A percentile compares a stretch with the other conserved stretches of the same genome.
Conservation (phyloP, 2,797 vertebrate species). For the Phataginus tetradactyla region DNA sequence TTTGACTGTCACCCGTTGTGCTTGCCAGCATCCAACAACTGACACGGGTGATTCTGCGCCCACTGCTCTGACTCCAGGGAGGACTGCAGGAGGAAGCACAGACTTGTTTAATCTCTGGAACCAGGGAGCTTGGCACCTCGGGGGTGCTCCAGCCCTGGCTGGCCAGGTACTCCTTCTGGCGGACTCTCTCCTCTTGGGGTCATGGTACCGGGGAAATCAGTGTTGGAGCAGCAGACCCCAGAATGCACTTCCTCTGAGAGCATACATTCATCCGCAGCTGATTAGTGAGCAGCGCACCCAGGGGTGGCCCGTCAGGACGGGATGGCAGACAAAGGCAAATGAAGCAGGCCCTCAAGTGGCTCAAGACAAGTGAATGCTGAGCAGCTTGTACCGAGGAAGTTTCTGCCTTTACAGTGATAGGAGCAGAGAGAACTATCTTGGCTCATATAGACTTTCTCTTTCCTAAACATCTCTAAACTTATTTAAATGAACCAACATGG, state of each 20-base stretch:
- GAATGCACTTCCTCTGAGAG: neutral
- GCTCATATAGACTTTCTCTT: neutral
- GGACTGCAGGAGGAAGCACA: neutral
- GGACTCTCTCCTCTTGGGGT: neutral
- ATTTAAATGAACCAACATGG: neutral
- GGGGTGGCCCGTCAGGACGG: neutral
- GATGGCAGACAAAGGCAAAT: conserved; percentile 23
- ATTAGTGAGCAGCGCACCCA: neutral
- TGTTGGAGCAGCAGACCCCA: neutral
- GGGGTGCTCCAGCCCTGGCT: neutral
- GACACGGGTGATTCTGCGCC: neutral
- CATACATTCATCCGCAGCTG: neutral
- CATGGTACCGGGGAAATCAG: neutral
- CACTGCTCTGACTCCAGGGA: neutral
- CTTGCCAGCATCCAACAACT: neutral
- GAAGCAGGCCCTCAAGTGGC: conserved; percentile 39
- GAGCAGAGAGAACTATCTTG: neutral
- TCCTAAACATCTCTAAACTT: neutral
- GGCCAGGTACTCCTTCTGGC: neutral
- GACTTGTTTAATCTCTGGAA: neutral
- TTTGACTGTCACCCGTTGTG: neutral
- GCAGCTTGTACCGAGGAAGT: neutral
- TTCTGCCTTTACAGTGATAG: neutral
- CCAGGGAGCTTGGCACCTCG: neutral
- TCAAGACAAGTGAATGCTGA: conserved; percentile 1